Base-by-base conservation (phyloP, 2,113 vertebrate genomes). In the Cebus imitator region DNA sequence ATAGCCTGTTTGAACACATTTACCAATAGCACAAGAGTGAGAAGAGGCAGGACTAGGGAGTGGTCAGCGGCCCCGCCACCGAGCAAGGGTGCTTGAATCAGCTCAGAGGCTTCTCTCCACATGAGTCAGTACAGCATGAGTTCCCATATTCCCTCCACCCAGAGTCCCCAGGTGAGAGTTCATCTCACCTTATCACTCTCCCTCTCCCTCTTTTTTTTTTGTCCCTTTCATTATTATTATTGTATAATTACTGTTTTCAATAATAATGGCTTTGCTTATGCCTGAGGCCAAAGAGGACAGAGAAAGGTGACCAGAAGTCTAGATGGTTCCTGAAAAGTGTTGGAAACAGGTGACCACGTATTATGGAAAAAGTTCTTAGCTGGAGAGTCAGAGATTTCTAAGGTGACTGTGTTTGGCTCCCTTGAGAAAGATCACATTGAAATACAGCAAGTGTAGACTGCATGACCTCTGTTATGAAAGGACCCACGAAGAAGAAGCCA, bases 401-500 rank as follows among this genome's bases (percentile, higher is more conserved):
- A 48, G 40, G 8, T 14, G 48, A 68, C 43, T 78, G 40, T 48
- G 30, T 48, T 43, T 32, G 40, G 64, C 8, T 81, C 48, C 25
- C 3, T 0, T 11, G 57, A 66, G 72, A 82, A 90, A 58, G 35
- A 82, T 3, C 6, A 35, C 52, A 27, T 0, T 7, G 81, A 43
- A 8, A 9, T 6, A 3, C 0, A 1, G 8, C 66, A 61, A 66
- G 11, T 11, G 1, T 8, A 64, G 43, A 64, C 1, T n/a, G 2
- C 35, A 20, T 20, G 14, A 40, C 23, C 76, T 81, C 27, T 50
- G 0, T 27, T 37, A 30, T 40, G 9, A 35, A 3, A 6, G 23
- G 30, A 5, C 23, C 30, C 18, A 4, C 5, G 10, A 87, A 73
- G n/a, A 48, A 1, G 16, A 10, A 30, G 32, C 45, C 4, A 5